Base-by-base conservation (phyloP, 2,888 invertebrate genomes). In the Lasioglossum vierecki region DNA sequence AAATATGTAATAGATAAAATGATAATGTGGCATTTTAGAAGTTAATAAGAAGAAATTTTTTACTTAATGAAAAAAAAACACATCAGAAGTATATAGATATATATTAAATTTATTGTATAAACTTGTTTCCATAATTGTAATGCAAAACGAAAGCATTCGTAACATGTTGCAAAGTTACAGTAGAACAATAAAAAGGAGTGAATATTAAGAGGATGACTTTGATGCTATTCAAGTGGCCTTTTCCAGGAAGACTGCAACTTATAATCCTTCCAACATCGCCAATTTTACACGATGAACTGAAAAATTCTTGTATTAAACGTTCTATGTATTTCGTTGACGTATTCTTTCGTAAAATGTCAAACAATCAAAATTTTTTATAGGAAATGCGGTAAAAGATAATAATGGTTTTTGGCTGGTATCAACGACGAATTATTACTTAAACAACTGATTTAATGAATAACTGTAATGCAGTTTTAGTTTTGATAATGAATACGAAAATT, bases 191-290 rank as follows among this genome's bases (percentile, higher is more conserved):
- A 89, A 86, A 72, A 76, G 82, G 72, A 83, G 74, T 76, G 73
- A 81, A 82, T 70, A 70, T 88, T 80, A 83, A 87, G 80, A 84
- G 84, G 74, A 82, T 84, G 80, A 89, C 82, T 83, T 88, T 87
- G 76, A 82, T 80, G 89, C 85, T 90, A 89, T 88, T 90, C 86
- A 91, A 92, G 93, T 94, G 94, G 94, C 94, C 94, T 94, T 90
- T 70, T 94, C 88, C 91, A 89, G 92, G 86, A 93, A 94, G 94
- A 94, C 94, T 94, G 94, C 92, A 92, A 89, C 93, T 93, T 92
- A 91, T 90, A 92, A 91, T 90, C 90, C 87, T 91, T 91, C 90
- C 89, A 84, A 84, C 88, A 83, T 91, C 88, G 90, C 90, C 85
- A 88, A 78, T 88, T 84, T 89, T 88, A 77, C 79, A 77, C 79